These are phyloP conservation scores for Drosophila navojoa DNA, from an alignment of 1,140 invertebrate genomes.

Conservation along the genomic window DNA sequence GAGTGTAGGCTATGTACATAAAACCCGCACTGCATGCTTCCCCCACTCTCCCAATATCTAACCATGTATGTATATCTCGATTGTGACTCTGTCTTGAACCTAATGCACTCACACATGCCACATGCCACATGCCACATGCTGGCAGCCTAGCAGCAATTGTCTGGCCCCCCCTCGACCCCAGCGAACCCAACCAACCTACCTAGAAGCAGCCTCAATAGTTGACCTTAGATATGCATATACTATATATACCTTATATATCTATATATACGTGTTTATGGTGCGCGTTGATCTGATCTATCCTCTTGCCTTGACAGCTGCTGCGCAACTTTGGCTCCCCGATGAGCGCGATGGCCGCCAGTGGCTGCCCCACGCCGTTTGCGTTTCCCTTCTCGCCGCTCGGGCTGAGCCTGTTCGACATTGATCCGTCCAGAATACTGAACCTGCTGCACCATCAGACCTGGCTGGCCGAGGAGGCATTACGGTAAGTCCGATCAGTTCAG, in stretches of 20 bases:
- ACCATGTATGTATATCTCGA: too few relatives aligned
- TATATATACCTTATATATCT: too few relatives aligned
- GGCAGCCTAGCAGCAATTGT: constrained; percentile 11
- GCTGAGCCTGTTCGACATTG: constrained; percentile 81
- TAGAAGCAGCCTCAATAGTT: neutral
- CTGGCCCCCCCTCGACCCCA: neutral
- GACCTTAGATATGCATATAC: neutral
- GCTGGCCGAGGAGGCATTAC: constrained; percentile 81
- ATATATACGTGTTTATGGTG: neutral
- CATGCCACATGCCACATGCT: neutral
- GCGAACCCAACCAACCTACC: neutral
- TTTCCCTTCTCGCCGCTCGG: constrained; percentile 83
- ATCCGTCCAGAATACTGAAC: constrained; percentile 84
- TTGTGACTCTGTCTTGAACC: neutral
- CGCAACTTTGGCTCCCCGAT: constrained; percentile 75
- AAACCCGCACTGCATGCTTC: constrained; percentile 16
- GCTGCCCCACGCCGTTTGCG: constrained; percentile 79
- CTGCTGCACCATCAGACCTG: constrained; percentile 83
- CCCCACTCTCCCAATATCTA: too few relatives aligned
- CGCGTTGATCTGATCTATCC: neutral
- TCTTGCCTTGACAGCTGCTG: constrained; percentile 55
- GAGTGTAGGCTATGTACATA: constrained; percentile 12
- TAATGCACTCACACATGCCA: neutral
- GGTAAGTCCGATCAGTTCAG: constrained; percentile 44
- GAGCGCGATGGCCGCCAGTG: constrained; percentile 59